These are phyloP conservation scores for Drosophila ficusphila DNA, from an alignment of 1,140 invertebrate species.

Conservation along the genomic window DNA sequence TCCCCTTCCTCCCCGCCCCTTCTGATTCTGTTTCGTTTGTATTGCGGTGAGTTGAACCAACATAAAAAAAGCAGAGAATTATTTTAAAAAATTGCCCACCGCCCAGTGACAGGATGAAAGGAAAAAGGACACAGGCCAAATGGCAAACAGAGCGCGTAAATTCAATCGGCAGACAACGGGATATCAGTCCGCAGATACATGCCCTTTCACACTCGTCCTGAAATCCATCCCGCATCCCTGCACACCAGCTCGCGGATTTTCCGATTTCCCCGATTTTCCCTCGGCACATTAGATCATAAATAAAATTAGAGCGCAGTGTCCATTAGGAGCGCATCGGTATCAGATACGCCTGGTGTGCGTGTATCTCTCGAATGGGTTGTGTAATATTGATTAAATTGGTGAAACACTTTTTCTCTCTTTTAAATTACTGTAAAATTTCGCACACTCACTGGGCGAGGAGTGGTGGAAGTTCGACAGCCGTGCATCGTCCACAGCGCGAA, in stretches of 20 bases:
- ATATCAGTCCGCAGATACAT: constrained; percentile 81
- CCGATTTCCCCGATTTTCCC: constrained; percentile 47
- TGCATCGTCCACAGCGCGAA: not conserved
- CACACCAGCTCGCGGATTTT: constrained; percentile 5
- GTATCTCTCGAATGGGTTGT: constrained; percentile 55
- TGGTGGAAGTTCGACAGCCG: constrained; percentile 8
- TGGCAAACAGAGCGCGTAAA: constrained; percentile 64
- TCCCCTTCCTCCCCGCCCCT: constrained; percentile 23
- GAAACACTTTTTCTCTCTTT: constrained; percentile 65
- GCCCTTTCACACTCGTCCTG: constrained; percentile 70
- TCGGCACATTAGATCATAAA: constrained; percentile 78
- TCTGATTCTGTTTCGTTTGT: constrained; percentile 54
- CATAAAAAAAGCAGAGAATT: constrained; percentile 26
- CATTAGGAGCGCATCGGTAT: constrained; percentile 75
- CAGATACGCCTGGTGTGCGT: constrained; percentile 72
- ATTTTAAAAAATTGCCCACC: constrained; percentile 64
- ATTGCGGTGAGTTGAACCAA: constrained; percentile 42
- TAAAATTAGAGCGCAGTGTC: constrained; percentile 78
- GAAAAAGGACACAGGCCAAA: constrained; percentile 47
- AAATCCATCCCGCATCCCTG: constrained; percentile 2
- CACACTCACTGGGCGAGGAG: constrained; percentile 67
- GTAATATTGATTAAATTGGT: constrained; percentile 83
- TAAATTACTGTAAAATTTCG: constrained; percentile 83
- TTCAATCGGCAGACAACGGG: constrained; percentile 67
- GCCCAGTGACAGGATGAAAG: constrained; percentile 52